Evolutionary conservation across 2,113 vertebrate genomes (phyloP).

Genomic region (Thalassoma bifasciatum): DNA sequence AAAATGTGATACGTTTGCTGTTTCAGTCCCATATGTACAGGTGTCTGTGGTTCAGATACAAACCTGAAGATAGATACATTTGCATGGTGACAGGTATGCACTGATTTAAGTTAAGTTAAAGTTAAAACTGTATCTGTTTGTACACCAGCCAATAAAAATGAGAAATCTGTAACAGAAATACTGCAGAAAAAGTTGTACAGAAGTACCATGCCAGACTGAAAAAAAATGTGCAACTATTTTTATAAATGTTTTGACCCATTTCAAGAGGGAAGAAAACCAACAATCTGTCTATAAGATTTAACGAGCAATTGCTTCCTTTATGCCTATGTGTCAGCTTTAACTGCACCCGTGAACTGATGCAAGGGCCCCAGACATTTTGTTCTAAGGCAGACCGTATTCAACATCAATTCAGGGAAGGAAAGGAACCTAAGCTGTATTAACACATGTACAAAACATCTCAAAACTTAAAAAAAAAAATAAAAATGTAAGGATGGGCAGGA

Average conservation of each 20-base stretch:
- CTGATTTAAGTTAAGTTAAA: not conserved
- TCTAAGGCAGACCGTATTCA: too few species aligned
- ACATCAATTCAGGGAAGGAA: too few species aligned
- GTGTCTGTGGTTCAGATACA: slow-evolving; percentile 17
- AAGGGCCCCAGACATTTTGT: too few species aligned
- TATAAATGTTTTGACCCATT: too few species aligned
- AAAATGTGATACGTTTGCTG: slow-evolving; percentile 35
- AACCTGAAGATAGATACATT: slow-evolving; percentile 11
- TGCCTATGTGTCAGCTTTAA: too few species aligned
- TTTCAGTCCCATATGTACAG: slow-evolving; percentile 27
- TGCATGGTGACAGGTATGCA: not conserved
- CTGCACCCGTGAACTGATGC: too few species aligned
- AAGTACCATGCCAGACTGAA: not conserved
- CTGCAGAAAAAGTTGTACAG: not conserved
- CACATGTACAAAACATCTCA: too few species aligned
- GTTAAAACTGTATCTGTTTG: not conserved
- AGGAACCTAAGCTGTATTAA: too few species aligned
- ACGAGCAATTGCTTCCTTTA: not conserved
- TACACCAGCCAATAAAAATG: too few species aligned
- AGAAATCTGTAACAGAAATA: not conserved
- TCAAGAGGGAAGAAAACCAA: too few species aligned
- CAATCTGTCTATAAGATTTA: not conserved
- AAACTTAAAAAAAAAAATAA: too few species aligned
- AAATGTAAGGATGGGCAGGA: too few species aligned
- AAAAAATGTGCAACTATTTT: not conserved